phyloP scores from a whole-genome alignment of 1,140 invertebrate genomes.

The Nymphalis io region DNA sequence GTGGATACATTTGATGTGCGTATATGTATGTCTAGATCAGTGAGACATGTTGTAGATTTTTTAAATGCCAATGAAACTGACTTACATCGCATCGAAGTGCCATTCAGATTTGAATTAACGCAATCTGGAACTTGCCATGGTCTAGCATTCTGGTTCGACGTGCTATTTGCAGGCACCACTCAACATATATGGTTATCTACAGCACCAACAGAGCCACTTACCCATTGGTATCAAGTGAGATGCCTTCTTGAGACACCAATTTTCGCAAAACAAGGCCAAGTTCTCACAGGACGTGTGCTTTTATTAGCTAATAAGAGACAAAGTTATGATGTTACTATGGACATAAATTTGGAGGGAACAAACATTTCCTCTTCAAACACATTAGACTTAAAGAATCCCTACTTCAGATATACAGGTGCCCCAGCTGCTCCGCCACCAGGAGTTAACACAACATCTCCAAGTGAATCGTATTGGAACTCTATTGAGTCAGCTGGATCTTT shows the following conservation, averaged over 20 bases:
- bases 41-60: slow-evolving; percentile 98
- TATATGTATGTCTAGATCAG: slow-evolving; percentile 97
- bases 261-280: slow-evolving; percentile 96
- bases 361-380: slow-evolving; percentile 92
- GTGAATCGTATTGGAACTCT: slow-evolving; percentile 94
- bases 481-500: slow-evolving; percentile 84
- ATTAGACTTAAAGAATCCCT: slow-evolving; percentile 99
- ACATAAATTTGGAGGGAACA: slow-evolving; percentile 94
- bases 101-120: slow-evolving; percentile 95
- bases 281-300: slow-evolving; percentile 92
- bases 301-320: slow-evolving; percentile 97
- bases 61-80: slow-evolving; percentile 95
- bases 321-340: slow-evolving; percentile 99
- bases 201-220: slow-evolving; percentile 98
- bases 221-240: slow-evolving; percentile 99
- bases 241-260: slow-evolving; percentile 97
- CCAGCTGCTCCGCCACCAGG: slow-evolving; percentile 94
- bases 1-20: slow-evolving; percentile 99
- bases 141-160: slow-evolving; percentile 99
- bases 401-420: slow-evolving; percentile 96
- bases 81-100: slow-evolving; percentile 97
- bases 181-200: slow-evolving; percentile 99
- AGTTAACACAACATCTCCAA: slow-evolving; percentile 92
- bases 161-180: slow-evolving; percentile 96
- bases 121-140: slow-evolving; percentile 98